Conservation (phyloP, 2,797 vertebrate species). For the Propithecus perrieri region DNA sequence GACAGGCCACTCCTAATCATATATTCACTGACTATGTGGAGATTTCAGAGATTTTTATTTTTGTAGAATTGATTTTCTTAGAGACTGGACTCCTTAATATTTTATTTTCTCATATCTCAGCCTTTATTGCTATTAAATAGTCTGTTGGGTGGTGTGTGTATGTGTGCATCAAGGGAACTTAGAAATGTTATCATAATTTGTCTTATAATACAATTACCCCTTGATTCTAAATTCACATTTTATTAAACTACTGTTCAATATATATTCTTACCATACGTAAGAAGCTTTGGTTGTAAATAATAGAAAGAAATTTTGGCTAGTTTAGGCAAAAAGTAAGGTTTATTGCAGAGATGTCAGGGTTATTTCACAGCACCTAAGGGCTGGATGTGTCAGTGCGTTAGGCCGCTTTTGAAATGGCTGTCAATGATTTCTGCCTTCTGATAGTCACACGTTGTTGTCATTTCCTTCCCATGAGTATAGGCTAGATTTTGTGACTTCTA, state of each 20-base stretch:
- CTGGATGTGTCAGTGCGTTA: background rate
- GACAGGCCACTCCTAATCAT: background rate
- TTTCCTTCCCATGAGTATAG: background rate
- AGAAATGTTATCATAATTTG: background rate
- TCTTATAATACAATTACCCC: background rate
- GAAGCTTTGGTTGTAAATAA: background rate
- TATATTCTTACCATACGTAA: background rate
- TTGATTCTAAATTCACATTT: background rate
- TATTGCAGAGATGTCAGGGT: background rate
- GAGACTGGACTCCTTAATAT: background rate
- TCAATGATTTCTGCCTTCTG: background rate
- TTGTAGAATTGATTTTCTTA: background rate
- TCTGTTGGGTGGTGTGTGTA: background rate
- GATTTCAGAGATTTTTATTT: background rate
- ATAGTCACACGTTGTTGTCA: background rate
- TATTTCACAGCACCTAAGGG: background rate
- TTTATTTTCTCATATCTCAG: background rate
- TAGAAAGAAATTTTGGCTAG: background rate
- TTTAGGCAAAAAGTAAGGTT: conserved; percentile 21
- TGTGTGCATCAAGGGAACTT: background rate
- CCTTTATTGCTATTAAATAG: background rate
- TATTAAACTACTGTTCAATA: background rate
- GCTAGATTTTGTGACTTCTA: background rate
- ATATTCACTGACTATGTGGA: background rate
- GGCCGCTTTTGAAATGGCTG: background rate